These are phyloP conservation scores for Chaetodon trifascialis DNA, from an alignment of 2,113 vertebrate genomes.

Conservation along the genomic window DNA sequence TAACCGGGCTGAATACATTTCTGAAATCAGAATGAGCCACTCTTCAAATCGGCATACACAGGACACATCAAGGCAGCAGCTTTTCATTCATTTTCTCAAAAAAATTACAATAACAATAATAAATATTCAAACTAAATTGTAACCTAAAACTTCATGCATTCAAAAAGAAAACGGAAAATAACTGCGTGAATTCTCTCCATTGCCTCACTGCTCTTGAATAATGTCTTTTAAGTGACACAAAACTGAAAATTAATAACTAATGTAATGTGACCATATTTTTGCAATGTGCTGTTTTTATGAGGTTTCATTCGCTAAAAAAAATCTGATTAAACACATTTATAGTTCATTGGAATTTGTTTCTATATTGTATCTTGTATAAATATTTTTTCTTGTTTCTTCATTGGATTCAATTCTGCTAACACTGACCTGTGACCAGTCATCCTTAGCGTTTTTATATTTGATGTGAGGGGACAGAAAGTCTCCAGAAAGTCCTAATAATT, in stretches of 20 bases:
- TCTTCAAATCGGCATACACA: background rate
- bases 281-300: too few relatives aligned
- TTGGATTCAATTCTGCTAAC: background rate
- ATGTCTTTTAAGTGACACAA: too few relatives aligned
- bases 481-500: background rate
- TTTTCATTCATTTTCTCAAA: background rate
- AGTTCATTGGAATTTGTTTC: background rate
- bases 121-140: background rate
- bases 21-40: fast-evolving
- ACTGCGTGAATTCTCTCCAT: too few relatives aligned
- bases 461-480: too few relatives aligned
- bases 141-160: background rate
- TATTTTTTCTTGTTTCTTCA: background rate
- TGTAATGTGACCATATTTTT: too few relatives aligned
- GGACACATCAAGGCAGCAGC: background rate
- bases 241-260: too few relatives aligned
- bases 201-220: too few relatives aligned
- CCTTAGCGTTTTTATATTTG: too few relatives aligned
- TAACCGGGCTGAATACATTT: fast-evolving
- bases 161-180: too few relatives aligned
- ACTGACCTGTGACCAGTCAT: background rate
- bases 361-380: background rate
- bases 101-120: background rate
- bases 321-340: background rate
- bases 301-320: too few relatives aligned